Evolutionary conservation across 2,888 invertebrate species (phyloP).

Genomic region (Rhimphoctona megacephalus): DNA sequence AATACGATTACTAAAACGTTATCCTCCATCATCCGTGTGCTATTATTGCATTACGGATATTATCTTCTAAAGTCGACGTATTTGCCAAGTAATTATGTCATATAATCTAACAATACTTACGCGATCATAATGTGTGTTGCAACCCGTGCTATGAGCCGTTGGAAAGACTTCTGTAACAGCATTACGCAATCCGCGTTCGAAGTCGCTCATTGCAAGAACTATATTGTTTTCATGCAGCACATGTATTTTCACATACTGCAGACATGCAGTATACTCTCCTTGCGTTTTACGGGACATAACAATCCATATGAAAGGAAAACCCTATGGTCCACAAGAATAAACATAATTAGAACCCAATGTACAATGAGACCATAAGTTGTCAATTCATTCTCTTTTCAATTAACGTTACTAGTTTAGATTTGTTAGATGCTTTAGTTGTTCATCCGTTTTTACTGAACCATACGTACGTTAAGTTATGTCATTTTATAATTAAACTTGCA

Average conservation of each 20-base stretch:
- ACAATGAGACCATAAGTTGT: too few species aligned
- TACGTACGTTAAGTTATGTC: too few species aligned
- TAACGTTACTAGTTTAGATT: too few species aligned
- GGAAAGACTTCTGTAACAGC: constrained; percentile 10
- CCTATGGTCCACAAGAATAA: background rate
- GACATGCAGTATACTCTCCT: background rate
- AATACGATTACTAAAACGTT: too few species aligned
- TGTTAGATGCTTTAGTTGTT: too few species aligned
- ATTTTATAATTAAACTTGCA: too few species aligned
- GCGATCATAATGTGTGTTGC: constrained; percentile 37
- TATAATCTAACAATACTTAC: background rate
- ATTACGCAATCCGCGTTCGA: constrained; percentile 34
- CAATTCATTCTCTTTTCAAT: too few species aligned
- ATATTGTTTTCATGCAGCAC: background rate
- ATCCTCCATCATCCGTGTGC: background rate
- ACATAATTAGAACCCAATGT: too few species aligned
- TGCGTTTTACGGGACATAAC: constrained; percentile 6
- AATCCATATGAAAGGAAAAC: constrained; percentile 13
- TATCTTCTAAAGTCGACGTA: background rate
- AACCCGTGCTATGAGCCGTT: constrained; percentile 33
- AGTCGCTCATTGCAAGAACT: constrained; percentile 37
- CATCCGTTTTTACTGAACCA: too few species aligned
- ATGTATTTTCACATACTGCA: background rate
- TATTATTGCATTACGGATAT: background rate
- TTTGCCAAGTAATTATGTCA: too few species aligned